Base-by-base conservation (phyloP, 2,888 invertebrate genomes). In the Drosophila dives region DNA sequence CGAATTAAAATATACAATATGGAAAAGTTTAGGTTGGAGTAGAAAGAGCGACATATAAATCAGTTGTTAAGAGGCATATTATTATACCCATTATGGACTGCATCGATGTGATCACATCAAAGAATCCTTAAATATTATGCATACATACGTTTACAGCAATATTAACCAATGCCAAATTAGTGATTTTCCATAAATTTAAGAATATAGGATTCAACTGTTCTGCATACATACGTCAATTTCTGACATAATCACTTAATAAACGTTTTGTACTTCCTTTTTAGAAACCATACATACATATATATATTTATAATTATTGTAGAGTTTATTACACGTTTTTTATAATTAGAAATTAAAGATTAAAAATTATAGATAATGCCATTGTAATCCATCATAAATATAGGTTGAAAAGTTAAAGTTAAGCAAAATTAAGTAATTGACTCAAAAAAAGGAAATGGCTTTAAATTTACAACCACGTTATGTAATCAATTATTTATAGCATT, bases 91-190 rank as follows among this genome's bases (percentile, higher is more conserved):
- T 55, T 63, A 72, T 75, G 77, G 88, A 81, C 83, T 86, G 86
- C 75, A 76, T 75, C 71, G 75, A 72, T 79, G 88, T 85, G 81
- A 85, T 84, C 66, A 64, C 85, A 85, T 83, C 78, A 87, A 81
- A 69, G 50, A 60, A 87, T 75, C 68, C 75, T 74, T 77, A 72
- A 73, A 54, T 59, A 65, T 29, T 32, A 29, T 50, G n/a, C 17
- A 29, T 7, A 26, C 20, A 20, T n/a, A 36, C 36, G n/a, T n/a
- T 38, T 64, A 75, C 71, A 87, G 83, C 88, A 81, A 87, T 83
- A 87, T 65, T 79, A 73, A 82, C 72, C 75, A 67, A 83, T 74
- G 88, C 88, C 88, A 86, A 86, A 86, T 73, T 88, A 86, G 88
- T 85, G 86, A 85, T 87, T 83, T 79, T 85, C 76, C 81, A 71